These are phyloP conservation scores for Drosophila bocki DNA, from an alignment of 1,140 invertebrate species.

Conservation along the genomic window DNA sequence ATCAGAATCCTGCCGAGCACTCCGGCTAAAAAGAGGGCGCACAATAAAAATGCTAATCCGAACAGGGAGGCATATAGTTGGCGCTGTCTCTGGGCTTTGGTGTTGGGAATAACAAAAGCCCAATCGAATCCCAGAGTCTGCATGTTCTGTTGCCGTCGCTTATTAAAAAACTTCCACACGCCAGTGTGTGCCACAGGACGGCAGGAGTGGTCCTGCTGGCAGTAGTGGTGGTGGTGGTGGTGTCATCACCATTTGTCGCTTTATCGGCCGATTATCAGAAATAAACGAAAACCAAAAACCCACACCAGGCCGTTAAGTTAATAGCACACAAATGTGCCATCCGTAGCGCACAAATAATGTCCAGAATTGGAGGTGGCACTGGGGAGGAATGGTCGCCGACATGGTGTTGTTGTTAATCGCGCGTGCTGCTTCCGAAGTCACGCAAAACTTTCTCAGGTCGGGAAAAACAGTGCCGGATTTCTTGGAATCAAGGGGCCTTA, in stretches of 20 bases:
- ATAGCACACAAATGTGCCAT: constrained; percentile 74
- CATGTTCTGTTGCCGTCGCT: constrained; percentile 25
- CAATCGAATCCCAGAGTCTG: constrained; percentile 33
- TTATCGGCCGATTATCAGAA: constrained; percentile 71
- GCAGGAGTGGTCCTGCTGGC: not conserved
- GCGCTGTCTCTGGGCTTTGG: constrained; percentile 11
- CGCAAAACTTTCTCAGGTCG: constrained; percentile 29
- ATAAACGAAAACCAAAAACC: constrained; percentile 29
- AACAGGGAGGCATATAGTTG: constrained; percentile 32
- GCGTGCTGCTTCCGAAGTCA: constrained; percentile 47
- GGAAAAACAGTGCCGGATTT: not conserved
- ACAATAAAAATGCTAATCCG: constrained; percentile 77
- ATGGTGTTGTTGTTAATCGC: constrained; percentile 63
- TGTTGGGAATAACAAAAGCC: constrained; percentile 52
- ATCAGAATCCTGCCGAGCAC: constrained; percentile 53
- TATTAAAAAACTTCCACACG: constrained; percentile 66
- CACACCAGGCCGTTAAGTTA: constrained; percentile 50
- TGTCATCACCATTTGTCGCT: constrained; percentile 66
- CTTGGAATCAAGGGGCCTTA: not conserved
- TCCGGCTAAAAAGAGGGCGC: constrained; percentile 24
- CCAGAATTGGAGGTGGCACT: not conserved
- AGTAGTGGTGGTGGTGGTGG: constrained; percentile 4
- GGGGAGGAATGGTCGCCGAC: constrained; percentile 7
- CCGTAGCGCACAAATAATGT: constrained; percentile 57
- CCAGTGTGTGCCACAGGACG: constrained; percentile 26